Conservation (phyloP, 2,113 vertebrate genomes). For the Azemiops feae region DNA sequence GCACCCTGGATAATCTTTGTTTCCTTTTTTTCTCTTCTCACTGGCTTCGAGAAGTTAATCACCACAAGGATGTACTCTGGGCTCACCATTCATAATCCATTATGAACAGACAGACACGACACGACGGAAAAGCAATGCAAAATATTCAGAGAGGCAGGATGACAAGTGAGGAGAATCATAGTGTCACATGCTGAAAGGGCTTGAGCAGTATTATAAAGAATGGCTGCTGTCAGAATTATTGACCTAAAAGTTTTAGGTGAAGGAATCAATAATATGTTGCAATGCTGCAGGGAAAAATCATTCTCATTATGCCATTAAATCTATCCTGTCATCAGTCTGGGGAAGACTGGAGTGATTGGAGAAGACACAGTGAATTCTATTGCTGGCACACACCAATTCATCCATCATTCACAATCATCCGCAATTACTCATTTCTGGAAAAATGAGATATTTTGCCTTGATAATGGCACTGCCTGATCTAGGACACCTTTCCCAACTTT, state of each 20-base stretch:
- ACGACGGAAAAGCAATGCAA: conserved; percentile 2
- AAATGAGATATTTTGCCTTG: neutral
- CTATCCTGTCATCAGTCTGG: neutral
- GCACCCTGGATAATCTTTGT: neutral
- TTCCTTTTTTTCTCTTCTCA: too few relatives aligned
- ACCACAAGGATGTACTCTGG: neutral
- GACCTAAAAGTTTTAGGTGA: conserved; percentile 17
- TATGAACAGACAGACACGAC: conserved; percentile 1
- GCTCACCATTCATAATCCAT: conserved; percentile 20
- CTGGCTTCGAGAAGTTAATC: neutral
- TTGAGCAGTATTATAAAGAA: conserved; percentile 6
- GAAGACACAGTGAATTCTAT: neutral
- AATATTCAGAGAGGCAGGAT: conserved; percentile 8
- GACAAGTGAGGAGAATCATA: conserved; percentile 5
- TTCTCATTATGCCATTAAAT: neutral
- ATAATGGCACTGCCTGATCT: neutral
- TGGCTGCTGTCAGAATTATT: conserved; percentile 11
- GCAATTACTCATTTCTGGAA: neutral
- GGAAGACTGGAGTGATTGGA: neutral
- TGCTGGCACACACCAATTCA: neutral
- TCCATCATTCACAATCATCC: neutral
- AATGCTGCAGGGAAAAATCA: neutral
- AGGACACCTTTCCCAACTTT: neutral
- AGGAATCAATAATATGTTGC: conserved; percentile 16
- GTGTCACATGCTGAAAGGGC: conserved; percentile 12